Conservation (phyloP, 2,113 vertebrate genomes). For the Bungarus multicinctus region DNA sequence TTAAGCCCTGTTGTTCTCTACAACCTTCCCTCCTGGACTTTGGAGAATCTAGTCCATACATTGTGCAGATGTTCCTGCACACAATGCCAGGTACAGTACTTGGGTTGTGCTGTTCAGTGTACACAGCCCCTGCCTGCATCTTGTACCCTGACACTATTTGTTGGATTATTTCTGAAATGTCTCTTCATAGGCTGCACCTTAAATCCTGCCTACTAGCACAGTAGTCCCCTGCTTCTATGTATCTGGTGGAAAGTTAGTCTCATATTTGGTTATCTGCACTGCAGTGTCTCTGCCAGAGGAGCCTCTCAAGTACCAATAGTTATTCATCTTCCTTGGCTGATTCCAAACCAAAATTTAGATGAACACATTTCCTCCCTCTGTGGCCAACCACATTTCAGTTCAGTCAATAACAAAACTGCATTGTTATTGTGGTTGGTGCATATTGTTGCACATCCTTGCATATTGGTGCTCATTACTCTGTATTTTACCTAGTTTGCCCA, state of each 20-base stretch:
- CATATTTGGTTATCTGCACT: background rate
- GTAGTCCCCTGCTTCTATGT: background rate
- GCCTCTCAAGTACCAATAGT: background rate
- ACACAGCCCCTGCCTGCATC: background rate
- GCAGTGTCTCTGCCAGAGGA: background rate
- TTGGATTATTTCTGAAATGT: background rate
- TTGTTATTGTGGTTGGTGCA: too few species aligned
- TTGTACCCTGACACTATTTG: background rate
- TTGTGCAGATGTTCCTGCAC: background rate
- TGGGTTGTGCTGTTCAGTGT: background rate
- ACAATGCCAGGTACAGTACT: background rate
- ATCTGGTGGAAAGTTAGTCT: background rate
- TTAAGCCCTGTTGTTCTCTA: background rate
- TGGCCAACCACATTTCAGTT: slow-evolving; percentile 5
- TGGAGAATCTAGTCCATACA: background rate
- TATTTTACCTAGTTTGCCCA: background rate
- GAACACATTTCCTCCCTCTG: background rate
- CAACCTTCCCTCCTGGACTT: background rate
- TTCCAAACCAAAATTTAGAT: background rate
- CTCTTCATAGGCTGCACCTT: background rate
- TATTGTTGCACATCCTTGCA: background rate
- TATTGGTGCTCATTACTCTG: slow-evolving; percentile 14
- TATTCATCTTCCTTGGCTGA: background rate
- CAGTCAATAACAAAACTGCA: background rate
- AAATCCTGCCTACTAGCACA: background rate